Percentiles rank a stretch among this genome's conserved stretches.
Conservation (phyloP, 2,113 vertebrate genomes). For the Plestiodon gilberti region DNA sequence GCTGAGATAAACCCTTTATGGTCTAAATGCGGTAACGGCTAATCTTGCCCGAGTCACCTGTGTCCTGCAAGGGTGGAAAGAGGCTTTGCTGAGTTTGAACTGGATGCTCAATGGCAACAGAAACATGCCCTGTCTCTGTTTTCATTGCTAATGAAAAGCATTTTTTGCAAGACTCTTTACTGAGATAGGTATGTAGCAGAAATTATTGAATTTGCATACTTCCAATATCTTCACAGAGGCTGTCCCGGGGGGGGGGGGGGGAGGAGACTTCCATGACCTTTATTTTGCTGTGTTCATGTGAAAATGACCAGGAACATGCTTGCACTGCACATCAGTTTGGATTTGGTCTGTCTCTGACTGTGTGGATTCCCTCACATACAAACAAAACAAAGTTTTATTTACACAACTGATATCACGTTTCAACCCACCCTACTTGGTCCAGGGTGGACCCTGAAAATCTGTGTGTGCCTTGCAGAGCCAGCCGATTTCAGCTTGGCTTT, state of each 20-base stretch:
- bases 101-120: conserved; percentile 16
- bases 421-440: neutral
- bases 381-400: neutral
- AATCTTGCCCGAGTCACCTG: conserved; percentile 72
- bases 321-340: no score
- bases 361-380: no score
- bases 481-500: neutral
- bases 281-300: no score
- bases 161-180: conserved; percentile 23
- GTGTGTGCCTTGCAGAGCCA: no score
- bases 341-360: no score
- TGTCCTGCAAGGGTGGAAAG: conserved; percentile 51
- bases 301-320: no score
- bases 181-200: no score
- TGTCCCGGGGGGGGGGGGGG: no score
- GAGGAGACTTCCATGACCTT: no score
- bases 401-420: neutral
- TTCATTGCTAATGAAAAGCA: conserved; percentile 49
- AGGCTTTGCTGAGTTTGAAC: conserved; percentile 68
- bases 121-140: conserved; percentile 42
- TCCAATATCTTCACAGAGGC: no score
- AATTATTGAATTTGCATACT: no score
- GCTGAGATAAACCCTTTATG: conserved; percentile 72
- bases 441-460: no score
- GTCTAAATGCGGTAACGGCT: conserved; percentile 73